A percentile compares a stretch with the other conserved stretches of the same genome.
These are phyloP conservation scores for Rhizomys pruinosus DNA, from an alignment of 2,113 vertebrate genomes.

Conservation along the genomic window DNA sequence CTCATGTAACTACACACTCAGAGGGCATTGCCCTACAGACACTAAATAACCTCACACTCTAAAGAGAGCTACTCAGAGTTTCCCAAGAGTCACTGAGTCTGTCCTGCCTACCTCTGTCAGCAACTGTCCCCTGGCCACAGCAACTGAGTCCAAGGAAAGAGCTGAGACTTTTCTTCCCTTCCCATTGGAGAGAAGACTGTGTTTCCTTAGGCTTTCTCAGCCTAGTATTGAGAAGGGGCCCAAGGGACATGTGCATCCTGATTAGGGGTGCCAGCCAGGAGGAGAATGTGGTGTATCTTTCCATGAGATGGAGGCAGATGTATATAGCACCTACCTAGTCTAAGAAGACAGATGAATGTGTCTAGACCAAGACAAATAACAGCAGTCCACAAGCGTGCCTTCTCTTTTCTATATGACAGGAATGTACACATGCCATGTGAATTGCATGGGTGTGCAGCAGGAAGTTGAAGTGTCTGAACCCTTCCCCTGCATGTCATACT, in stretches of 20 bases:
- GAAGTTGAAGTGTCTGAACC: neutral
- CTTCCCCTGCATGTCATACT: neutral
- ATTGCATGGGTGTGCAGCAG: neutral
- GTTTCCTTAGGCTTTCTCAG: neutral
- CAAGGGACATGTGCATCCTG: too few relatives aligned
- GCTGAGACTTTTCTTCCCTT: neutral
- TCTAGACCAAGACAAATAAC: neutral
- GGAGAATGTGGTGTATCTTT: neutral
- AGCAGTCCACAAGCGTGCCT: neutral
- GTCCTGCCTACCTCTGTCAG: neutral
- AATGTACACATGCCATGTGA: accelerated
- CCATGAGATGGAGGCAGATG: neutral
- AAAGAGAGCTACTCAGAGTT: neutral
- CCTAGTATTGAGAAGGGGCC: neutral
- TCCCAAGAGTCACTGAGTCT: neutral
- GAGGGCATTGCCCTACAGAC: neutral
- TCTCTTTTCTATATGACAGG: neutral
- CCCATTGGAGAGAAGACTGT: neutral
- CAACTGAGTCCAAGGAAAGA: neutral
- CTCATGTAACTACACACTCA: neutral
- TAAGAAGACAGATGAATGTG: neutral
- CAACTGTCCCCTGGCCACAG: neutral
- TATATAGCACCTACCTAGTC: neutral
- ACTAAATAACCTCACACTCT: neutral
- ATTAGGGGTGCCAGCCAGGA: neutral